Evolutionary conservation across 2,113 vertebrate genomes (phyloP), one percentile per base, ranked within the genome.

Genomic region (Cryptomyrus ogoouensis): DNA sequence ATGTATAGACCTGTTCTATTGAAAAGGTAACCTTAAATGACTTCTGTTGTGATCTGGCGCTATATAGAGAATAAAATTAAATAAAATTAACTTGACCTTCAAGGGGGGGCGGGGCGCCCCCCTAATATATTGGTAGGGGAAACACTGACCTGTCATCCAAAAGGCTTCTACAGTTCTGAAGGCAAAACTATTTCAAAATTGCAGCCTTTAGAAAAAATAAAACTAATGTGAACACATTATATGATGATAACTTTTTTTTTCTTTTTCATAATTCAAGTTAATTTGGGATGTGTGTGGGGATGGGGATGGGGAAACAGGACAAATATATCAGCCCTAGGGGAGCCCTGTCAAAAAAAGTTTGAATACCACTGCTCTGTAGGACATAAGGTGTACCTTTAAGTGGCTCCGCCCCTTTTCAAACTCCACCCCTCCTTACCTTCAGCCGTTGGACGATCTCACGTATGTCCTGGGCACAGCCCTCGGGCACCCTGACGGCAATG

Each of bases 381-480:
- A 74, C n/a, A 17, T 15, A 3, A 31, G 70, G 70, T 17, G 13
- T 17, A 6, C 70, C 10, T n/a, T 13, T 35, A 35, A 17, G 70
- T 19, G 15, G 31, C 19, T 88, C 49, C 21, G 1, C 7, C 19
- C 5, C 35, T 3, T 24, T 35, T 13, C 1, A 10, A 4, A 1
- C 31, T 5, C 70, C 70, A 2, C 70, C 27, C 62, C 2, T 21
- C 46, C 95, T 95, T 92, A 98, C 98, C 98, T 98, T 98, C 7
- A 99, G 89, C 89, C 98, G 96, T 94, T 98, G 98, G 58, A 99
- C 95, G 52, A 99, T 94, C 91, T 99, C 98, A 92, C 96, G 95
- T 93, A 99, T 90, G 91, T 98, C 98, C 56, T 97, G 97, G 0
- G 95, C 92, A 2, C 93, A 95, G 4, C 96, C 96, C n/a, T 98